A percentile compares a stretch with the other conserved stretches of the same genome.
Evolutionary conservation across 2,113 vertebrate species (phyloP).

Genomic region (Circaetus gallicus): DNA sequence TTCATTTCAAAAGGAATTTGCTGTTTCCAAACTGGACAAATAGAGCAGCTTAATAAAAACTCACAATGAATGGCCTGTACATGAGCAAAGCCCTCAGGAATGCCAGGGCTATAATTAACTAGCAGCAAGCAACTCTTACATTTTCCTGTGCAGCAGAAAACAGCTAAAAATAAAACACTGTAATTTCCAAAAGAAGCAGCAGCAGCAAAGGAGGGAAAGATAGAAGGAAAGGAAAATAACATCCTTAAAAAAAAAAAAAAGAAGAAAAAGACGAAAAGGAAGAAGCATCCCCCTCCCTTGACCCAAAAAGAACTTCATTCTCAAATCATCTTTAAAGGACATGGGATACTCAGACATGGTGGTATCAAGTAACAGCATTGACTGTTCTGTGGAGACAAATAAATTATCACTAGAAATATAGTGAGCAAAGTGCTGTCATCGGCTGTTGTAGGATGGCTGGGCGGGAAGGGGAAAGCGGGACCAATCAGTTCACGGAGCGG

Average conservation of each 20-base stretch:
- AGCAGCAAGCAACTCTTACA: conserved; percentile 73
- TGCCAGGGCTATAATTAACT: conserved; percentile 74
- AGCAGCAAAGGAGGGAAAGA: conserved; percentile 46
- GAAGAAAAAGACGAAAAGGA: not conserved
- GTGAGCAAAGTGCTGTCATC: conserved; percentile 61
- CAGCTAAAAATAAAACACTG: conserved; percentile 73
- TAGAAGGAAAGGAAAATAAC: conserved; percentile 37
- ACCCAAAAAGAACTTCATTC: conserved; percentile 32
- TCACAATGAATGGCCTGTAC: conserved; percentile 72
- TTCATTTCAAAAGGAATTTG: conserved; percentile 69
- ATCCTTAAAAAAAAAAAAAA: not conserved
- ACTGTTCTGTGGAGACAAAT: conserved; percentile 73
- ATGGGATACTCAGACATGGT: conserved; percentile 10
- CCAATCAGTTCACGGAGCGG: conserved; percentile 85
- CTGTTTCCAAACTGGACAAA: conserved; percentile 71
- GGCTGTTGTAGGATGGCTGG: not conserved
- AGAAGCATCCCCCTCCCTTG: not conserved
- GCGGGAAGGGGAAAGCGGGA: not conserved
- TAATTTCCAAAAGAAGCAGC: conserved; percentile 64
- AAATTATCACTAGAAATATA: conserved; percentile 83
- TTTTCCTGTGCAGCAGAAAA: conserved; percentile 70
- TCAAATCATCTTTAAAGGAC: conserved; percentile 38
- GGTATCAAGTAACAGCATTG: conserved; percentile 53
- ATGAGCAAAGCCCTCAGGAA: conserved; percentile 72
- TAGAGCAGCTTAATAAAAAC: conserved; percentile 71